phyloP scores from a whole-genome alignment of 2,888 invertebrate species.

The Kuschelorhynchus macadamiae region DNA sequence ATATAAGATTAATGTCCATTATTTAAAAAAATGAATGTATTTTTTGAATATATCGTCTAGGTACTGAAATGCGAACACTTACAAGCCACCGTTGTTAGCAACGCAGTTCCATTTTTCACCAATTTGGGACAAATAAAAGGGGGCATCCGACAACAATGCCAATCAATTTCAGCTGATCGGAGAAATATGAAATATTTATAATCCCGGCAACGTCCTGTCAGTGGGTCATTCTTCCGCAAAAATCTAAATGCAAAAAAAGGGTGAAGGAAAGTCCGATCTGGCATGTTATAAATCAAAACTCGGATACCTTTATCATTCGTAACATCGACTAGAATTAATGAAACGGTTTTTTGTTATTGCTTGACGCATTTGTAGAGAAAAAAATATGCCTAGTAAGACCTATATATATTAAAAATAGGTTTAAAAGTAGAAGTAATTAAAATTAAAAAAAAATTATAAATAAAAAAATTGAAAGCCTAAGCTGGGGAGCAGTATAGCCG shows the following conservation, averaged over 20 bases:
- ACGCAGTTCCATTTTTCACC: conserved; percentile 41
- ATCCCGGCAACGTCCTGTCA: conserved; percentile 34
- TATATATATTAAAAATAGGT: too few species aligned
- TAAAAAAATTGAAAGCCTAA: too few species aligned
- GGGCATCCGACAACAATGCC: conserved; percentile 44
- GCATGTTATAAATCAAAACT: conserved; percentile 53
- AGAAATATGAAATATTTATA: conserved; percentile 47
- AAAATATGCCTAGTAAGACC: too few species aligned
- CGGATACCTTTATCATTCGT: conserved; percentile 47
- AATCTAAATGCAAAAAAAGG: conserved; percentile 54
- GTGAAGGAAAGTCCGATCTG: conserved; percentile 32
- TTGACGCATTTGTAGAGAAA: not conserved
- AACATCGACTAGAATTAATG: conserved; percentile 8
- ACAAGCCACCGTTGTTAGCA: conserved; percentile 31
- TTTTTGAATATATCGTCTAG: too few species aligned
- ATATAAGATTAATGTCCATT: too few species aligned
- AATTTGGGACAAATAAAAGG: conserved; percentile 44
- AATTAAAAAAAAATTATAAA: too few species aligned
- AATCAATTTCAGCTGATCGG: conserved; percentile 35
- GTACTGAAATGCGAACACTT: conserved; percentile 28
- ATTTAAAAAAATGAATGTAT: too few species aligned
- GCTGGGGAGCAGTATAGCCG: too few species aligned
- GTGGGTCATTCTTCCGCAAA: conserved; percentile 23
- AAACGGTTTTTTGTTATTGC: conserved; percentile 5
- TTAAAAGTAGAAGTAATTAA: too few species aligned